Base-by-base conservation (phyloP, 2,888 invertebrate species). In the Folsomia candida region DNA sequence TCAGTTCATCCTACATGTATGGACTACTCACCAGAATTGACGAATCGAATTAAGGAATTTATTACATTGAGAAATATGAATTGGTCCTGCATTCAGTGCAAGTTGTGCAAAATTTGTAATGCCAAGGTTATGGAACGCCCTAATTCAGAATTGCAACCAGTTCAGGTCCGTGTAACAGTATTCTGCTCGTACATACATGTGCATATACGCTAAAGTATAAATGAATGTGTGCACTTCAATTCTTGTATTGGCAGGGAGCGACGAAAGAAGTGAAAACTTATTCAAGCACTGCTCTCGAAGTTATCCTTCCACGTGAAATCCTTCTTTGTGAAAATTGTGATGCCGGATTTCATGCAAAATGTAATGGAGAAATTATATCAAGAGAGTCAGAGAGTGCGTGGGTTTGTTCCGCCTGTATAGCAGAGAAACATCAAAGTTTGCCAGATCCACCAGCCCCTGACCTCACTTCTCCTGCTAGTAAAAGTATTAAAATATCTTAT, bases 21-120 rank as follows among this genome's bases (percentile, higher is more conserved):
- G 83, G 83, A 84, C 61, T 86, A 85, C 79, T 83, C 83, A 1
- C 81, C 81, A 29, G 82, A 83, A 37, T 81, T 85, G 71, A 83
- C 84, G 1, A 79, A 74, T 47, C 78, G 84, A 27, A 83, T 84
- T 1, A 78, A 66, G 24, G 27, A 66, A 6, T 59, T 67, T 82
- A 47, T 78, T 81, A 72, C 20, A 54, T 18, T 81, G 81, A 11
- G 82, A 83, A 2, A 51, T 24, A 54, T 24, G 26, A 51, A 63
- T 18, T 96, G 93, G 92, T 93, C 93, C 80, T 96, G 96, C 82
- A 91, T 91, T 66, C 90, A 92, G 81, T 96, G 95, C 81, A 94
- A 93, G 83, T 91, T 89, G 14, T 96, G 96, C 83, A 88, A 88
- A 60, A 85, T 92, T 54, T 94, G 94, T 81, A 89, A 88, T 79